These are phyloP conservation scores for Hippasteria phrygiana DNA, from an alignment of 53 echinoderm and acorn worm genomes.

Conservation along the genomic window DNA sequence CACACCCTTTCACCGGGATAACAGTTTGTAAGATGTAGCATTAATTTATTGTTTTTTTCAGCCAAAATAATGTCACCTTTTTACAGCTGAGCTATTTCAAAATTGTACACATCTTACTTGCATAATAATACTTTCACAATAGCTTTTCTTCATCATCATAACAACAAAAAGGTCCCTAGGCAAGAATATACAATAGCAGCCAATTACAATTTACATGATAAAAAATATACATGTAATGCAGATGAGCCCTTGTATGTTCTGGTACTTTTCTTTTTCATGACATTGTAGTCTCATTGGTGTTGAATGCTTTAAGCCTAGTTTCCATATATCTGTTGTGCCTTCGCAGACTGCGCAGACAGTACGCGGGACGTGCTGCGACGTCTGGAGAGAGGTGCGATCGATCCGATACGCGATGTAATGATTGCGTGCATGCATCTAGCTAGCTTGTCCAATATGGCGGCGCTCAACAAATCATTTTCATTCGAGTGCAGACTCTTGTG, in stretches of 20 bases:
- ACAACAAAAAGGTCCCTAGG: slow-evolving; percentile 13
- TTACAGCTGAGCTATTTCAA: slow-evolving; percentile 35
- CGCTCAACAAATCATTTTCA: too few species aligned
- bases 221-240: not conserved
- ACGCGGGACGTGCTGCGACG: too few species aligned
- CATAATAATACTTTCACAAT: not conserved
- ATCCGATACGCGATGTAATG: too few species aligned
- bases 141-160: not conserved
- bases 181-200: slow-evolving; percentile 60
- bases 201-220: not conserved
- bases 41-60: slow-evolving; percentile 43
- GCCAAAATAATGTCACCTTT: slow-evolving; percentile 42
- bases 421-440: too few species aligned
- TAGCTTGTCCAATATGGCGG: too few species aligned
- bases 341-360: too few species aligned
- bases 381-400: too few species aligned
- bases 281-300: not conserved
- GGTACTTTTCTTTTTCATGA: not conserved
- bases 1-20: not conserved
- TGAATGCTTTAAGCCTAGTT: too few species aligned
- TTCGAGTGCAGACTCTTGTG: too few species aligned
- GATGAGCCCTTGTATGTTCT: not conserved
- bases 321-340: too few species aligned
- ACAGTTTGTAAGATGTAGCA: slow-evolving; percentile 20
- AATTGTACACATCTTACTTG: slow-evolving; percentile 48